Evolutionary conservation across 2,113 vertebrate genomes (phyloP).

Genomic region (Cololabis saira): DNA sequence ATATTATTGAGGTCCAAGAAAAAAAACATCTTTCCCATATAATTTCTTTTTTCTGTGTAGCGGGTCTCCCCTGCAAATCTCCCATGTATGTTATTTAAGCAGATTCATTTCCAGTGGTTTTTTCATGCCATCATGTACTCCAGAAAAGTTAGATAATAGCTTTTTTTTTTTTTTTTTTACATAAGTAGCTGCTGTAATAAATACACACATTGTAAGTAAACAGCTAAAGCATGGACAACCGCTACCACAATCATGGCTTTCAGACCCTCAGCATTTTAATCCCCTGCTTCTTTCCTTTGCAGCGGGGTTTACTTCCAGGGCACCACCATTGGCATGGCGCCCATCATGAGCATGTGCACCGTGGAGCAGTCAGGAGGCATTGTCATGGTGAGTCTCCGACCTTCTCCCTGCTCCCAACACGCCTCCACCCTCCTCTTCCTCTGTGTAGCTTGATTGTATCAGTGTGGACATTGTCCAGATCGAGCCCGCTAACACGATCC

Average conservation of each 20-base stretch:
- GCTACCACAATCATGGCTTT: background rate
- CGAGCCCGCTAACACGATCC: slow-evolving; percentile 26
- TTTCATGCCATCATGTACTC: too few species aligned
- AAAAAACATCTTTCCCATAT: too few species aligned
- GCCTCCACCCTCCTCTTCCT: slow-evolving; percentile 21
- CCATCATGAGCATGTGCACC: slow-evolving; percentile 99
- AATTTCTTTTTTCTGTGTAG: too few species aligned
- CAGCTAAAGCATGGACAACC: background rate
- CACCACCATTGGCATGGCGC: slow-evolving; percentile 98
- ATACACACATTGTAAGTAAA: background rate
- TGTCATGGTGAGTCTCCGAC: slow-evolving; percentile 91
- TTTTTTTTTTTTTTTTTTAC: too few species aligned
- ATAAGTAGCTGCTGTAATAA: too few species aligned
- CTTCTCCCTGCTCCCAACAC: slow-evolving; percentile 1
- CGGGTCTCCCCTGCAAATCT: too few species aligned
- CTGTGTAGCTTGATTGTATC: slow-evolving; percentile 37
- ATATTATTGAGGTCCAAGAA: too few species aligned
- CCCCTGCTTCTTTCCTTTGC: slow-evolving; percentile 46
- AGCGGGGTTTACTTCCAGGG: slow-evolving; percentile 98
- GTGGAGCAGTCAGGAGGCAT: slow-evolving; percentile 96
- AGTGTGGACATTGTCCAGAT: slow-evolving; percentile 49
- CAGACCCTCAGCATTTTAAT: background rate
- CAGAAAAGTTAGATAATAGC: too few species aligned
- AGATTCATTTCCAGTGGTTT: too few species aligned
- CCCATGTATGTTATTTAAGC: too few species aligned